Evolutionary conservation across 1,140 invertebrate genomes (phyloP).

Genomic region (Drosophila persimilis): DNA sequence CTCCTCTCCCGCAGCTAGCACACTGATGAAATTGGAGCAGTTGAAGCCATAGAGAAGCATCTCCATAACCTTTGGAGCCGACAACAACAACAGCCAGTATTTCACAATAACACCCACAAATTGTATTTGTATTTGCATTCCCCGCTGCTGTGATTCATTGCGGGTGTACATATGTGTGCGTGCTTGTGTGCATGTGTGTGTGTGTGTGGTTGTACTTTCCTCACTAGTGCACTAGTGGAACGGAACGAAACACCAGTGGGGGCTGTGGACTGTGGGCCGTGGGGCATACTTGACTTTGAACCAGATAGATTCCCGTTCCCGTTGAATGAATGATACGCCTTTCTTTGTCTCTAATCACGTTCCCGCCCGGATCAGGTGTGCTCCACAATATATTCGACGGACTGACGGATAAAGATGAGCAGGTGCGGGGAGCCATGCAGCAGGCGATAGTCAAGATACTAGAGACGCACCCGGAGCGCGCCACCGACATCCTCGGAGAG

Average conservation of each 20-base stretch:
- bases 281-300: conserved; percentile 31
- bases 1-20: neutral
- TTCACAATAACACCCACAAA: conserved; percentile 50
- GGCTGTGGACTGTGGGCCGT: too few species aligned
- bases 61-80: conserved; percentile 11
- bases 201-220: too few species aligned
- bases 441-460: conserved; percentile 85
- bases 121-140: neutral
- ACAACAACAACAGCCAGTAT: conserved; percentile 15
- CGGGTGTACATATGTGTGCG: neutral
- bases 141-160: neutral
- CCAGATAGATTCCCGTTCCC: neutral
- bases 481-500: conserved; percentile 83
- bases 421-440: conserved; percentile 84
- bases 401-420: conserved; percentile 85
- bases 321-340: neutral
- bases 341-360: neutral
- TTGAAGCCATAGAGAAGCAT: conserved; percentile 40
- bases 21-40: neutral
- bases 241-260: too few species aligned
- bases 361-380: conserved; percentile 83
- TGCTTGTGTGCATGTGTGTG: neutral
- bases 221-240: too few species aligned
- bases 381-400: conserved; percentile 85
- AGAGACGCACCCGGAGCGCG: conserved; percentile 84